Percentiles rank a stretch among this genome's conserved stretches.
Conservation (phyloP, 1,140 invertebrate genomes). For the Pseudachorutes palmiensis region DNA sequence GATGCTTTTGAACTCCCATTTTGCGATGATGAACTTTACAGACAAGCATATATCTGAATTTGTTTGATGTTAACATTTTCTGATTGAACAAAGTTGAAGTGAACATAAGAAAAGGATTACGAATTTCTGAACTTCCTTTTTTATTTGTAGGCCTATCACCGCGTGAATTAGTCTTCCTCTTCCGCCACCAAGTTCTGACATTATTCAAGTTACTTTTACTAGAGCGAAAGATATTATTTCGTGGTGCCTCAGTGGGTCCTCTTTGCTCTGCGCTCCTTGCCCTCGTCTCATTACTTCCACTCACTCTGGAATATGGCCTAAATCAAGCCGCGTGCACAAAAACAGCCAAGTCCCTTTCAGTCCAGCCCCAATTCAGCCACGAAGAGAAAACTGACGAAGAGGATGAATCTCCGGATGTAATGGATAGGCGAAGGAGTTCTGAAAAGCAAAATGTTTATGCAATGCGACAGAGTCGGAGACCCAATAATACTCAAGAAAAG, state of each 20-base stretch:
- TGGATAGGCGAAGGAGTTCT: neutral
- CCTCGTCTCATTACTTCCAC: slow-evolving; percentile 81
- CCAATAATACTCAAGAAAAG: slow-evolving; percentile 19
- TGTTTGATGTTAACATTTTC: neutral
- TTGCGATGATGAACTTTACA: neutral
- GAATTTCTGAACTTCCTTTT: slow-evolving; percentile 19
- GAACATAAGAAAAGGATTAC: neutral
- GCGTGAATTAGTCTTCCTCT: slow-evolving; percentile 69
- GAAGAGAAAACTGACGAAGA: slow-evolving; percentile 18
- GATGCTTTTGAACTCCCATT: neutral
- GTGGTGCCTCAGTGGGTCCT: slow-evolving; percentile 82
- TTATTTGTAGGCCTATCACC: slow-evolving; percentile 62
- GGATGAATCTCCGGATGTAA: slow-evolving; percentile 5
- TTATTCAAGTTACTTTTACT: slow-evolving; percentile 89
- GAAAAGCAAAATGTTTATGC: neutral
- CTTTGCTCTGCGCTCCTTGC: slow-evolving; percentile 80
- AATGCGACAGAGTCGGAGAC: neutral
- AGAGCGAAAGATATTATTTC: slow-evolving; percentile 84
- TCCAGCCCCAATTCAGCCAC: slow-evolving; percentile 52
- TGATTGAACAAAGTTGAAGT: slow-evolving; percentile 2
- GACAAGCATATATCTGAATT: slow-evolving; percentile 17
- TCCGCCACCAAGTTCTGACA: slow-evolving; percentile 84
- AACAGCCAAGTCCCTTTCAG: slow-evolving; percentile 67
- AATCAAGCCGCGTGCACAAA: slow-evolving; percentile 69
- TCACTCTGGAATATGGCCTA: slow-evolving; percentile 78